phyloP scores from a whole-genome alignment of 2,797 vertebrate species.

The Lithobates sylvaticus region DNA sequence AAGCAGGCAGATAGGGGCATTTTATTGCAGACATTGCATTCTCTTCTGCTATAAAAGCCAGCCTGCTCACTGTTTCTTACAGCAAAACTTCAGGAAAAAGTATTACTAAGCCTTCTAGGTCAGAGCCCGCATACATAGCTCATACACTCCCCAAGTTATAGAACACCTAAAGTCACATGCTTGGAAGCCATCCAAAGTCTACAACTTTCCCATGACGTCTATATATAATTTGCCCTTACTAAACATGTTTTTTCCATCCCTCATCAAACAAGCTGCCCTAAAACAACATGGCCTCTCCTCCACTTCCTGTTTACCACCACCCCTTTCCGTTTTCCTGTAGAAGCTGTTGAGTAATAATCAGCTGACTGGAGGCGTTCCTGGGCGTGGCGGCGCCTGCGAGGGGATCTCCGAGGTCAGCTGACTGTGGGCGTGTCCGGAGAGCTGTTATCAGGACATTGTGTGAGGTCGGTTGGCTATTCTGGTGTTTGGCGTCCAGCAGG shows the following conservation, averaged over 20 bases:
- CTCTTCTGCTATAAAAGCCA: no score
- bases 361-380: constrained; percentile 3
- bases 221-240: not conserved
- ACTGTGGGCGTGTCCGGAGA: not conserved
- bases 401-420: not conserved
- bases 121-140: not conserved
- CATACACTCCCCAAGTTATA: not conserved
- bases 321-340: not conserved
- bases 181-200: not conserved
- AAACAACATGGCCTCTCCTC: not conserved
- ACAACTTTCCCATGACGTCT: not conserved
- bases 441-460: not conserved
- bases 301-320: no score
- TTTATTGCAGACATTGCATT: no score
- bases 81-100: no score
- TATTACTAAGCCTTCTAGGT: not conserved
- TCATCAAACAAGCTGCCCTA: not conserved
- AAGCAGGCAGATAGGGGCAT: no score
- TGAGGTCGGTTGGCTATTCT: not conserved
- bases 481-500: not conserved
- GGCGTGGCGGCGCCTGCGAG: constrained; percentile 18
- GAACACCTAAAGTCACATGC: not conserved
- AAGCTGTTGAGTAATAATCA: constrained; percentile 29
- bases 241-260: not conserved
- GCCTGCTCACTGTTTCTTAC: no score